A percentile compares a stretch with the other conserved stretches of the same genome.
These are phyloP conservation scores for Poeciliopsis occidentalis DNA, from an alignment of 2,113 vertebrate genomes.

Conservation along the genomic window DNA sequence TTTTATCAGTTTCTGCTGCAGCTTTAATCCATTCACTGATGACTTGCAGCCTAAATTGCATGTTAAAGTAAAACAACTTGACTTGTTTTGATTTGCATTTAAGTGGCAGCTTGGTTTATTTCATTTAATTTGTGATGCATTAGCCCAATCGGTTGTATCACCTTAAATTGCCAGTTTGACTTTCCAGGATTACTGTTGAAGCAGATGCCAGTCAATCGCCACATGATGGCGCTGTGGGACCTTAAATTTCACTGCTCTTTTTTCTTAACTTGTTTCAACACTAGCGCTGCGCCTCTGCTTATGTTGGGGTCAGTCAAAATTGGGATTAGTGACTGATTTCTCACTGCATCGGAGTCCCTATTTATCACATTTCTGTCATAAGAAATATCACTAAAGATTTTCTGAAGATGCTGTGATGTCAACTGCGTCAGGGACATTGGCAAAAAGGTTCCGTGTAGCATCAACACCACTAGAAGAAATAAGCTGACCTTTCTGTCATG, in stretches of 20 bases:
- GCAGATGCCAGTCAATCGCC: slow-evolving; percentile 15
- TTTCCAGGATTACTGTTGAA: not conserved
- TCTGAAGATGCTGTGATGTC: not conserved
- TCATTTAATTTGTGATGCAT: slow-evolving; percentile 25
- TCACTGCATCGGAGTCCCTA: not conserved
- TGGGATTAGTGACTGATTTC: not conserved
- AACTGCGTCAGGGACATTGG: not conserved
- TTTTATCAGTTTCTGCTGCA: slow-evolving; percentile 13
- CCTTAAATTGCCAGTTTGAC: slow-evolving; percentile 11
- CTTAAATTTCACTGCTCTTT: not conserved
- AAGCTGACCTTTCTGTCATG: slow-evolving; percentile 33
- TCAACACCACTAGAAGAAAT: slow-evolving; percentile 16
- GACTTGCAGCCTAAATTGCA: slow-evolving; percentile 3
- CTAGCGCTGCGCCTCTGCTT: not conserved
- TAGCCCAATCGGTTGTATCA: slow-evolving; percentile 19
- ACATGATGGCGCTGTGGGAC: slow-evolving; percentile 70
- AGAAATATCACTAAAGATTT: slow-evolving; percentile 6
- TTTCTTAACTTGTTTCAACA: not conserved
- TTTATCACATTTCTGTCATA: not conserved
- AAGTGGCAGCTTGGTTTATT: slow-evolving; percentile 4
- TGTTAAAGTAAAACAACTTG: slow-evolving; percentile 8
- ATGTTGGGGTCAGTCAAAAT: slow-evolving; percentile 7
- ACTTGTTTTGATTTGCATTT: slow-evolving; percentile 26
- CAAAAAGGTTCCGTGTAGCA: slow-evolving; percentile 1
- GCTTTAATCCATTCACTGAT: not conserved